Evolutionary conservation across 2,113 vertebrate genomes (phyloP).

Genomic region (Megaceryle maxima): DNA sequence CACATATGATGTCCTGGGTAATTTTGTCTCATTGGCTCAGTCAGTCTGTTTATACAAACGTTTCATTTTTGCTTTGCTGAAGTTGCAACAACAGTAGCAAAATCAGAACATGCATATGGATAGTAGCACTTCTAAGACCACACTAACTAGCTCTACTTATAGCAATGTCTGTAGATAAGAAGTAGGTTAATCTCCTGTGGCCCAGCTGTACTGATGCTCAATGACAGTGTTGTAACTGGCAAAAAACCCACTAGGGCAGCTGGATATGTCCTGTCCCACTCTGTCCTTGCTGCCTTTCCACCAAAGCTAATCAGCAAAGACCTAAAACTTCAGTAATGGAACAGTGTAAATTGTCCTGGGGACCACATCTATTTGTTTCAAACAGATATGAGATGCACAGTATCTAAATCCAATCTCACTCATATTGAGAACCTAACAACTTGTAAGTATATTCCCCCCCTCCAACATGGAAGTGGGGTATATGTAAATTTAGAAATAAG

Average conservation of each 20-base stretch:
- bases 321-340: neutral
- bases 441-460: neutral
- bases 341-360: neutral
- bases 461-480: neutral
- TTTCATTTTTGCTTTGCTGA: neutral
- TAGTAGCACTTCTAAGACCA: fast-evolving
- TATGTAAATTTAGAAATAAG: neutral
- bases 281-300: neutral
- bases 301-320: neutral
- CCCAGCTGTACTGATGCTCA: neutral
- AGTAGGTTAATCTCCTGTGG: neutral
- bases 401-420: neutral
- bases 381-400: neutral
- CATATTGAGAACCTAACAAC: neutral
- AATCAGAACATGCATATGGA: neutral
- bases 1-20: neutral
- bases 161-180: neutral
- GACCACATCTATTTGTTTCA: neutral
- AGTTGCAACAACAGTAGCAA: neutral
- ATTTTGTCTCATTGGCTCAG: neutral
- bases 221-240: neutral
- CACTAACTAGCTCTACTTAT: neutral
- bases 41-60: neutral
- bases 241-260: neutral
- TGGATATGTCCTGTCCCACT: neutral